A percentile compares a stretch with the other conserved stretches of the same genome.
phyloP scores from a whole-genome alignment of 2,888 invertebrate species.

The Geotrupes spiniger region DNA sequence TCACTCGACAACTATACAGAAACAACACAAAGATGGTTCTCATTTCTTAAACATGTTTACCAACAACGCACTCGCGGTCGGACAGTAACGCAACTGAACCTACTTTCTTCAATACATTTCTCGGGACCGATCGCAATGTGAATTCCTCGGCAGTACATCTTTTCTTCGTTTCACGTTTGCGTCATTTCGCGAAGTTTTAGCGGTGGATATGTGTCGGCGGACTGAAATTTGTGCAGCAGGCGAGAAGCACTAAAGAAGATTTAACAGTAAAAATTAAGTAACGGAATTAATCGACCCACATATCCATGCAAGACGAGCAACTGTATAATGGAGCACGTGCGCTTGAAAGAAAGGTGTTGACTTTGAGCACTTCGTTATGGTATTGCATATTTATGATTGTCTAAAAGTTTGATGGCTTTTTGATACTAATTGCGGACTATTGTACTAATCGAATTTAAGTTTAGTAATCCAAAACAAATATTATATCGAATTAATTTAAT shows the following conservation, averaged over 20 bases:
- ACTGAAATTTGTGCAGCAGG: slow-evolving; percentile 6
- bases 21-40: slow-evolving; percentile 26
- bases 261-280: slow-evolving; percentile 23
- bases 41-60: slow-evolving; percentile 31
- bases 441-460: too few species aligned
- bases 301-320: slow-evolving; percentile 13
- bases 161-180: slow-evolving; percentile 10
- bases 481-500: too few species aligned
- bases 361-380: too few species aligned
- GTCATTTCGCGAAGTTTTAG: slow-evolving; percentile 3
- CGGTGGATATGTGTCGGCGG: slow-evolving; percentile 4
- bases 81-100: slow-evolving; percentile 1
- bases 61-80: slow-evolving; percentile 15
- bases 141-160: slow-evolving; percentile 9
- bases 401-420: too few species aligned
- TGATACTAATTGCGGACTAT: too few species aligned
- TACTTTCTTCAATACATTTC: slow-evolving; percentile 1
- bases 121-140: background rate
- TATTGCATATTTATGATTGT: too few species aligned
- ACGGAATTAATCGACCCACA: slow-evolving; percentile 22
- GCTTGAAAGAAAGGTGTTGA: too few species aligned
- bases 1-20: slow-evolving; percentile 26
- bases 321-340: slow-evolving; percentile 1
- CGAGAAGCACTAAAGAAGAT: slow-evolving; percentile 15
- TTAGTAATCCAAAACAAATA: too few species aligned